phyloP scores from a whole-genome alignment of 2,888 invertebrate genomes.

The Cryptus armator region DNA sequence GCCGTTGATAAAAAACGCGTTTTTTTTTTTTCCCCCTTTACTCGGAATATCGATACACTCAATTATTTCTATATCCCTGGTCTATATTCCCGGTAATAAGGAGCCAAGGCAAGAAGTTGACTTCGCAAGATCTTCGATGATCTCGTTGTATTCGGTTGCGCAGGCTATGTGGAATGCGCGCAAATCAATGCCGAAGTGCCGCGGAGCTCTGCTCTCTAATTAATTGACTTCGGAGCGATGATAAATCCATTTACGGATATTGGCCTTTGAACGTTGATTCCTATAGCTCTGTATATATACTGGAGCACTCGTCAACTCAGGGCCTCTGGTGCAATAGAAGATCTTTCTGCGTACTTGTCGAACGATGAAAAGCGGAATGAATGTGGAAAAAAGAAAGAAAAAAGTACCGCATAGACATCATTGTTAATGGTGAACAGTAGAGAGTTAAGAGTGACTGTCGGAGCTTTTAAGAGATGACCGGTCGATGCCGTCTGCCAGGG shows the following conservation, averaged over 20 bases:
- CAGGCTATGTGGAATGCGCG: conserved; percentile 61
- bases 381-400: conserved; percentile 3
- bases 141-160: conserved; percentile 21
- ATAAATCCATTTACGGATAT: conserved; percentile 67
- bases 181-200: conserved; percentile 65
- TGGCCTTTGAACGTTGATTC: conserved; percentile 58
- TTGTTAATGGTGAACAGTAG: conserved; percentile 3
- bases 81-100: not conserved
- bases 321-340: not conserved
- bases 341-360: conserved; percentile 2
- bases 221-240: conserved; percentile 55
- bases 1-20: not conserved
- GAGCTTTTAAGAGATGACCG: conserved; percentile 58
- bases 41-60: not conserved
- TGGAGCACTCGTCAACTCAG: not conserved
- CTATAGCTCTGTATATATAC: conserved; percentile 3
- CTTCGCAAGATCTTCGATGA: conserved; percentile 8
- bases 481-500: conserved; percentile 64
- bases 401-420: not conserved
- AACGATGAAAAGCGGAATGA: conserved; percentile 32
- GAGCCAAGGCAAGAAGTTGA: not conserved
- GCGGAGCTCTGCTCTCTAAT: conserved; percentile 28
- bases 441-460: conserved; percentile 51
- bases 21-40: not conserved
- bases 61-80: not conserved